Evolutionary conservation across 1,140 invertebrate species (phyloP).

Genomic region (Ceratitis capitata): DNA sequence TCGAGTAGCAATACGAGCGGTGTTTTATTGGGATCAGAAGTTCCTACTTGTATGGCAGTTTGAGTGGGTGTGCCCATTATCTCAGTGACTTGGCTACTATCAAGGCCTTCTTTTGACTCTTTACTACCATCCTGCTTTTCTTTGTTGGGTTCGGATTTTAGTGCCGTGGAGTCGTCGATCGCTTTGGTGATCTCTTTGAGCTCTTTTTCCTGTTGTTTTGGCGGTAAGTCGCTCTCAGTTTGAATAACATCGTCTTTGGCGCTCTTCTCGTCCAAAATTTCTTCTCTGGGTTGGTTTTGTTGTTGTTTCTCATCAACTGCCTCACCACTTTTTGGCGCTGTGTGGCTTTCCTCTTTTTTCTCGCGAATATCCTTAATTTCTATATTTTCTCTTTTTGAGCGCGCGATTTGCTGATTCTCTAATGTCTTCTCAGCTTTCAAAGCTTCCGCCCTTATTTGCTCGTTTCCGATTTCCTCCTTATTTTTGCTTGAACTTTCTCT

Average conservation of each 20-base stretch:
- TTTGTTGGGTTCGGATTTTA: neutral
- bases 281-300: neutral
- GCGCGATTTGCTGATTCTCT: constrained; percentile 8
- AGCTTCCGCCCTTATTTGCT: neutral
- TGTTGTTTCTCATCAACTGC: neutral
- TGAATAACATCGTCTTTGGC: neutral
- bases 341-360: neutral
- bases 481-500: neutral
- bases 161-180: neutral
- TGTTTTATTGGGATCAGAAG: constrained; percentile 54
- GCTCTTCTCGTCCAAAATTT: neutral
- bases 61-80: neutral
- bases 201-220: neutral
- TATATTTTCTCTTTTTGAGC: neutral
- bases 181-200: neutral
- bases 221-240: neutral
- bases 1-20: constrained; percentile 59
- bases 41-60: constrained; percentile 47
- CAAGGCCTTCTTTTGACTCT: neutral
- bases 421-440: constrained; percentile 3
- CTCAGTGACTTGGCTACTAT: neutral
- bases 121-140: neutral
- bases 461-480: neutral
- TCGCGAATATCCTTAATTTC: neutral
- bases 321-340: neutral